phyloP scores from a whole-genome alignment of 2,888 invertebrate genomes.

The Amphiduros pacificus region DNA sequence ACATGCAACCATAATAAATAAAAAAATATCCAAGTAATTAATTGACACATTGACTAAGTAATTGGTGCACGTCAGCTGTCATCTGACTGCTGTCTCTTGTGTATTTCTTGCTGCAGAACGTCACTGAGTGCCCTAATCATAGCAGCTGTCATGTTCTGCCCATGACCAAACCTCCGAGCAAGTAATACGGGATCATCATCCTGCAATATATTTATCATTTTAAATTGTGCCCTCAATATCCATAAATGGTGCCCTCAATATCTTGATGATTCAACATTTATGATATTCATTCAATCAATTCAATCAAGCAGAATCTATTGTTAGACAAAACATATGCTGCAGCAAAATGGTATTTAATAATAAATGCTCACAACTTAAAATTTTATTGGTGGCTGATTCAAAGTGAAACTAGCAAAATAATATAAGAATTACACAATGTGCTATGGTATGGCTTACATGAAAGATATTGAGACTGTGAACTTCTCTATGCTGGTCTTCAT shows the following conservation, averaged over 20 bases:
- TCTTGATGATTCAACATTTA: not conserved
- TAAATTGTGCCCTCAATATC: not conserved
- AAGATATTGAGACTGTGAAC: slow-evolving; percentile 36
- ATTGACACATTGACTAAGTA: too few relatives aligned
- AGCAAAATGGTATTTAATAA: not conserved
- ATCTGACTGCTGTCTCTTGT: slow-evolving; percentile 1
- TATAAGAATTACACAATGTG: too few relatives aligned
- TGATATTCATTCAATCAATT: not conserved
- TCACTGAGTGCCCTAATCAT: slow-evolving; percentile 11
- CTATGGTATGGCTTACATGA: slow-evolving; percentile 39
- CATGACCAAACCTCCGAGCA: slow-evolving; percentile 11
- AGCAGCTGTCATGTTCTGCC: not conserved
- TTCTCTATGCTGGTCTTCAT: slow-evolving; percentile 46
- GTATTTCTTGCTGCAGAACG: slow-evolving; percentile 9
- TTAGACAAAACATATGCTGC: not conserved
- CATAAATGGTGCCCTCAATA: not conserved
- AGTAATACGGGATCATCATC: slow-evolving; percentile 10
- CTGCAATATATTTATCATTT: not conserved
- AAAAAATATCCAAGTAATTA: too few relatives aligned
- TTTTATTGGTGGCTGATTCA: not conserved
- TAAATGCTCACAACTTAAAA: not conserved
- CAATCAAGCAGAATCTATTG: too few relatives aligned
- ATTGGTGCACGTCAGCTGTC: too few relatives aligned
- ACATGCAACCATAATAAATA: too few relatives aligned
- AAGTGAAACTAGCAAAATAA: too few relatives aligned